These are phyloP conservation scores for Chaetodon auriga DNA, from an alignment of 2,113 vertebrate genomes.

Conservation along the genomic window DNA sequence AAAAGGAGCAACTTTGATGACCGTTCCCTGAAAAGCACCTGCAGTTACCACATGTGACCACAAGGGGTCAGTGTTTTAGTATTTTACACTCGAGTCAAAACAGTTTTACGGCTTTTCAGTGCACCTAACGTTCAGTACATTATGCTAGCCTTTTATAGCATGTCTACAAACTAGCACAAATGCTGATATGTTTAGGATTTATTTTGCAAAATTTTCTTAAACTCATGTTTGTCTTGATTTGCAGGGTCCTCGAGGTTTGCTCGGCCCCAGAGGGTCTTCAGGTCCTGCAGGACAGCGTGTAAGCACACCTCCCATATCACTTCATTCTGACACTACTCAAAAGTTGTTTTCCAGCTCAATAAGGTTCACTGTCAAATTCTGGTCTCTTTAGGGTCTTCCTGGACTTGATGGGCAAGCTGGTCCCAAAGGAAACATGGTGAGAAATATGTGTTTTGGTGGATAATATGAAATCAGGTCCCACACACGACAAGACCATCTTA, in stretches of 20 bases:
- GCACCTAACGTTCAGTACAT: neutral
- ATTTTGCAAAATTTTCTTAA: neutral
- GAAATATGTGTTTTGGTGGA: constrained; percentile 55
- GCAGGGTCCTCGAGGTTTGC: constrained; percentile 94
- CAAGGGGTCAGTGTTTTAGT: constrained; percentile 53
- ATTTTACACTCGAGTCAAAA: neutral
- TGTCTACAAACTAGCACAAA: neutral
- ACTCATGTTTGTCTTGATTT: constrained; percentile 22
- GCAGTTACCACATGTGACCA: constrained; percentile 50
- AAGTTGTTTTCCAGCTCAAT: constrained; percentile 9
- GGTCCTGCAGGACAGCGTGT: constrained; percentile 94
- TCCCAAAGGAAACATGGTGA: constrained; percentile 98
- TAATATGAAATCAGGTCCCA: neutral
- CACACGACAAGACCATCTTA: constrained; percentile 28
- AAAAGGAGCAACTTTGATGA: neutral
- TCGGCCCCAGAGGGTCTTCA: constrained; percentile 93
- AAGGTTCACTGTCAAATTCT: constrained; percentile 1
- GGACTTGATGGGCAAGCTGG: constrained; percentile 93
- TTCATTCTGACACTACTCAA: neutral
- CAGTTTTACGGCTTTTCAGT: constrained; percentile 1
- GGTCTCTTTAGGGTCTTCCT: constrained; percentile 88
- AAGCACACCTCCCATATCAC: constrained; percentile 72
- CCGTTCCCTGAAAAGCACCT: constrained; percentile 9
- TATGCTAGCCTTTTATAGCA: neutral
- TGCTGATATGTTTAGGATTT: neutral